Percentiles rank a stretch among this genome's conserved stretches.
Conservation (phyloP, 1,140 invertebrate genomes). For the Atopsyche davidsoni region DNA sequence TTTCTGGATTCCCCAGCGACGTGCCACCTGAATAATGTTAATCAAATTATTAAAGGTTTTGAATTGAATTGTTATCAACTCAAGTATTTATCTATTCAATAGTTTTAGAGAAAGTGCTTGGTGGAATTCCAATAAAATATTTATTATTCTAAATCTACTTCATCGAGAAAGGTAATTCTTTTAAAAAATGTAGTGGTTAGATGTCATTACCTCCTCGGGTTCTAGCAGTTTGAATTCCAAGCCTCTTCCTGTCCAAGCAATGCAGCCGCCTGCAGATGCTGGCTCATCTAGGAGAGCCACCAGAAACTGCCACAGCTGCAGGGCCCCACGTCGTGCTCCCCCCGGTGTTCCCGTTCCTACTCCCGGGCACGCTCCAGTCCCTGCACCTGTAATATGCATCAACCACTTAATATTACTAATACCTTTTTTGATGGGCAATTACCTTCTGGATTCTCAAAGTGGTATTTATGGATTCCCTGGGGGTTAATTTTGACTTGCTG, state of each 20-base stretch:
- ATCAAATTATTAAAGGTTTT: not conserved
- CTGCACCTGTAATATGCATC: not conserved
- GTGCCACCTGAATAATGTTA: constrained; percentile 69
- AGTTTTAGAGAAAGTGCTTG: too few species aligned
- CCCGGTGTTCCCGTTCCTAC: constrained; percentile 33
- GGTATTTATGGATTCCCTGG: too few species aligned
- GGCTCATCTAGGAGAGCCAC: constrained; percentile 85
- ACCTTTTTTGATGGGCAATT: too few species aligned
- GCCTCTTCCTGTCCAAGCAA: constrained; percentile 91
- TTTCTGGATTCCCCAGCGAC: constrained; percentile 78
- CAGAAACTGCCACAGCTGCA: constrained; percentile 92
- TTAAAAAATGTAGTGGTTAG: too few species aligned
- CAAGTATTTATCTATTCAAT: too few species aligned
- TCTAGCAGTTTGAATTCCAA: constrained; percentile 93
- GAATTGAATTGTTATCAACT: not conserved
- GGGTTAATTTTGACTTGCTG: too few species aligned
- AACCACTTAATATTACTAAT: not conserved
- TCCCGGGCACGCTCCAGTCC: not conserved
- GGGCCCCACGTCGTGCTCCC: constrained; percentile 65
- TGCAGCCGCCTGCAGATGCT: constrained; percentile 63
- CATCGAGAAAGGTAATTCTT: too few species aligned
- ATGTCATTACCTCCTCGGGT: constrained; percentile 75
- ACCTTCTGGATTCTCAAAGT: too few species aligned
- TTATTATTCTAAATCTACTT: too few species aligned
- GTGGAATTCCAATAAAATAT: too few species aligned